phyloP scores from a whole-genome alignment of 2,888 invertebrate genomes.

The Anagyrus pseudococci region DNA sequence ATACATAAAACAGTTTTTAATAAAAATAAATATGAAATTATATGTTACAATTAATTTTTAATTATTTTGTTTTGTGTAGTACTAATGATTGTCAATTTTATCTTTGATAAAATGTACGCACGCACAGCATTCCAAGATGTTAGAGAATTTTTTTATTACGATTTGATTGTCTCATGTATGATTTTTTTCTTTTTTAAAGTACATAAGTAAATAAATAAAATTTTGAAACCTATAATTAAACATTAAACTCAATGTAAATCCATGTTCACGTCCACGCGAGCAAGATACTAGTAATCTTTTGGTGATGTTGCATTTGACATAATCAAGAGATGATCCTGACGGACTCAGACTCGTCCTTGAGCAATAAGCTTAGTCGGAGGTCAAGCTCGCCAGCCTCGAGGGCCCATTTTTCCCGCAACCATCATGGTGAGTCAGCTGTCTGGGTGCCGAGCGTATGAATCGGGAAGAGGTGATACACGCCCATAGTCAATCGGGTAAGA shows the following conservation, averaged over 20 bases:
- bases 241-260: no score
- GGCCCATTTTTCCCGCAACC: slow-evolving; percentile 61
- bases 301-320: background rate
- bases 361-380: slow-evolving; percentile 55
- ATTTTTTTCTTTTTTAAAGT: background rate
- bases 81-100: slow-evolving; percentile 29
- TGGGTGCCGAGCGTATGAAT: slow-evolving; percentile 81
- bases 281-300: background rate
- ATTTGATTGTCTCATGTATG: slow-evolving; percentile 29
- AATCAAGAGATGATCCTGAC: slow-evolving; percentile 58
- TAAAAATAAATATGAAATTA: no score
- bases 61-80: no score
- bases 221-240: no score
- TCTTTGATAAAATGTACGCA: slow-evolving; percentile 5
- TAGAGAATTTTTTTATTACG: slow-evolving; percentile 8
- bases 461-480: slow-evolving; percentile 92
- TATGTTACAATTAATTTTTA: no score
- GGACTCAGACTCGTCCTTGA: slow-evolving; percentile 57
- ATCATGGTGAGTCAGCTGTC: slow-evolving; percentile 67
- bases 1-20: background rate
- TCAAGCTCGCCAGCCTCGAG: slow-evolving; percentile 60
- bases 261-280: background rate
- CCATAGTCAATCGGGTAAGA: slow-evolving; percentile 80
- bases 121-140: slow-evolving; percentile 6
- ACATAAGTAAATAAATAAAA: background rate